phyloP scores from a whole-genome alignment of 2,888 invertebrate genomes.

The Cryptocheilus praepositus region DNA sequence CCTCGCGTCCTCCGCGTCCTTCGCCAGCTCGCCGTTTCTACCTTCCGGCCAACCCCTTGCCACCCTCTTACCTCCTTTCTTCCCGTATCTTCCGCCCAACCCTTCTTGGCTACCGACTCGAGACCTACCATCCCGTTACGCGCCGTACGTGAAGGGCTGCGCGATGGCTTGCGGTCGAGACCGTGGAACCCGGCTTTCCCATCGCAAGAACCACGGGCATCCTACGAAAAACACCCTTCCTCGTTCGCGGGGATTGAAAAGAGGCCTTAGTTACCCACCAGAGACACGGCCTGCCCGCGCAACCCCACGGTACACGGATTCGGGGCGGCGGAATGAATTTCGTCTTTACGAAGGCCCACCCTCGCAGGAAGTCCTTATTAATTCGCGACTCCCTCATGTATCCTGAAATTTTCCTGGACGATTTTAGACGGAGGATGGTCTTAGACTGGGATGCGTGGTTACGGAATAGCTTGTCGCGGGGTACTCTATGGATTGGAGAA shows the following conservation, averaged over 20 bases:
- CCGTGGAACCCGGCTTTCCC: constrained; percentile 10
- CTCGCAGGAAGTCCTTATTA: constrained; percentile 61
- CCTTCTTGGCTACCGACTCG: constrained; percentile 15
- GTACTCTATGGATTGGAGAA: no score
- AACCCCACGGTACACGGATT: constrained; percentile 27
- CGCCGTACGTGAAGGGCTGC: constrained; percentile 2
- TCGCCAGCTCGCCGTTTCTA: constrained; percentile 36
- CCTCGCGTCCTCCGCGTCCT: constrained; percentile 46
- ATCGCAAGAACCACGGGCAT: constrained; percentile 9
- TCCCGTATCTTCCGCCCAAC: neutral
- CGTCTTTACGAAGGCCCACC: constrained; percentile 39
- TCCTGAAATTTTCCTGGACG: no score
- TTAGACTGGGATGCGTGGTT: no score
- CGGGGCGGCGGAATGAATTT: constrained; percentile 66
- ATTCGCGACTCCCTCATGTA: constrained; percentile 42
- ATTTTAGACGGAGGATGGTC: no score
- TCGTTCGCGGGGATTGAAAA: constrained; percentile 65
- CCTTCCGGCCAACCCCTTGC: constrained; percentile 35
- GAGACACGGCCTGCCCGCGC: constrained; percentile 57
- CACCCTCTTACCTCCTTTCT: constrained; percentile 5
- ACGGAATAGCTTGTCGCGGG: no score
- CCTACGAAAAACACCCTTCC: constrained; percentile 29
- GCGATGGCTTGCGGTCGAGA: neutral
- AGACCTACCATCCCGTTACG: constrained; percentile 27
- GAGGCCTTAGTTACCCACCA: constrained; percentile 68